Evolutionary conservation across 2,888 invertebrate genomes (phyloP), one percentile per base, ranked within the genome.

Genomic region (Ceriagrion tenellum): DNA sequence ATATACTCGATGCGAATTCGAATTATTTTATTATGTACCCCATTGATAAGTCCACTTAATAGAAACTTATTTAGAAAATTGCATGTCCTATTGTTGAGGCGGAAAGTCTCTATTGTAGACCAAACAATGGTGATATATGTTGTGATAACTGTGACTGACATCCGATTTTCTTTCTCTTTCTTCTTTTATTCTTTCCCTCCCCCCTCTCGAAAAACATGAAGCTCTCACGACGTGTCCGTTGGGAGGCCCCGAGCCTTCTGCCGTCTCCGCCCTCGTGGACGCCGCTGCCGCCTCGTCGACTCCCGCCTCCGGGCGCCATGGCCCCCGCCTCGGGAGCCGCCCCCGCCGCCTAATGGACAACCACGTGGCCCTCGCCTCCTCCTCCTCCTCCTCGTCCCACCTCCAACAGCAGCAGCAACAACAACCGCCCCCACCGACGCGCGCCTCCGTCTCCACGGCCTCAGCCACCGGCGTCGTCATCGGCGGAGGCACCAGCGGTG

Each of bases 321-420:
- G 93, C 93, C 93, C 93, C 93, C 91, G 91, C 91, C 63, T 91
- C 91, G 91, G 91, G 91, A 63, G 63, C 91, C 91, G 63, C 13
- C 89, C 89, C 89, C 89, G 89, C 89, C 91, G 91, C 91, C 93
- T 93, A 55, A 93, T 93, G 93, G 93, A 93, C 12, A 93, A 93
- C 69, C 93, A 93, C 93, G 93, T 93, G 69, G 93, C 93, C 35
- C 89, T 55, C 89, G 26, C 89, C 55, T 89, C 89, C 89, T 63
- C 95, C 95, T 88, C 93, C 88, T 59, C 59, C n/a, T n/a, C n/a
- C n/a, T n/a, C n/a, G 40, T 95, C 95, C 63, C 95, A 35, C 93
- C 95, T 26, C 89, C 93, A 95, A 55, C 95, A 23, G 56, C 95
- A n/a, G n/a, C n/a, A n/a, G n/a, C n/a, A n/a, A n/a, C n/a, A n/a